Conservation (phyloP, 2,113 vertebrate species). For the Cynoglossus semilaevis region DNA sequence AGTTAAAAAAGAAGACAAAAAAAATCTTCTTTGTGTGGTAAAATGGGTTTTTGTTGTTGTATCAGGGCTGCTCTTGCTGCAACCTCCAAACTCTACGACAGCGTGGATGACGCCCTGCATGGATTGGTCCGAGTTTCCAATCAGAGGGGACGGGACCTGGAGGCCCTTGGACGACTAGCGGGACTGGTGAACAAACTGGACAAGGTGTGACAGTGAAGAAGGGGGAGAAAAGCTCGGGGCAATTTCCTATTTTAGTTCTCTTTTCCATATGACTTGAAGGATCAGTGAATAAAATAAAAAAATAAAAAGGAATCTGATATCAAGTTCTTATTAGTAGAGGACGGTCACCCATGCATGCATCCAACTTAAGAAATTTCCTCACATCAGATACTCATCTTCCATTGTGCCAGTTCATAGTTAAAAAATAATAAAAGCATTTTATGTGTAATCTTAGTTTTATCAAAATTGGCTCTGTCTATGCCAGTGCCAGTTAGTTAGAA, state of each 20-base stretch:
- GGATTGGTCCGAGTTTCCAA: slow-evolving; percentile 85
- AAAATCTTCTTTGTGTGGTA: background rate
- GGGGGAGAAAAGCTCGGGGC: background rate
- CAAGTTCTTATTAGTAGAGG: no score
- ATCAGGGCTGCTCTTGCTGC: slow-evolving; percentile 76
- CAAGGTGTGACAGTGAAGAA: slow-evolving; percentile 67
- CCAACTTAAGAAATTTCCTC: no score
- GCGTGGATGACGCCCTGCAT: slow-evolving; percentile 88
- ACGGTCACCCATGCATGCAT: no score
- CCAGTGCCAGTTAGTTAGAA: no score
- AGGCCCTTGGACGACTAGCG: slow-evolving; percentile 72
- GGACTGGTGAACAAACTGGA: slow-evolving; percentile 69
- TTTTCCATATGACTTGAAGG: background rate
- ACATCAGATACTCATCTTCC: no score
- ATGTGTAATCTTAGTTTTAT: no score
- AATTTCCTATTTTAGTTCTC: background rate
- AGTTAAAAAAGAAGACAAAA: background rate
- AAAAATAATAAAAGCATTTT: no score
- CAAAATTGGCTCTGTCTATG: no score
- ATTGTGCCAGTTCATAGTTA: no score
- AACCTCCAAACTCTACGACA: slow-evolving; percentile 77
- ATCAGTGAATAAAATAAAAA: no score
- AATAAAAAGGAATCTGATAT: no score
- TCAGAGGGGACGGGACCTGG: slow-evolving; percentile 79
- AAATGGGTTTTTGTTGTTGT: background rate